Evolutionary conservation across 2,113 vertebrate genomes (phyloP), one percentile per base, ranked within the genome.

Genomic region (Arizona elegans): DNA sequence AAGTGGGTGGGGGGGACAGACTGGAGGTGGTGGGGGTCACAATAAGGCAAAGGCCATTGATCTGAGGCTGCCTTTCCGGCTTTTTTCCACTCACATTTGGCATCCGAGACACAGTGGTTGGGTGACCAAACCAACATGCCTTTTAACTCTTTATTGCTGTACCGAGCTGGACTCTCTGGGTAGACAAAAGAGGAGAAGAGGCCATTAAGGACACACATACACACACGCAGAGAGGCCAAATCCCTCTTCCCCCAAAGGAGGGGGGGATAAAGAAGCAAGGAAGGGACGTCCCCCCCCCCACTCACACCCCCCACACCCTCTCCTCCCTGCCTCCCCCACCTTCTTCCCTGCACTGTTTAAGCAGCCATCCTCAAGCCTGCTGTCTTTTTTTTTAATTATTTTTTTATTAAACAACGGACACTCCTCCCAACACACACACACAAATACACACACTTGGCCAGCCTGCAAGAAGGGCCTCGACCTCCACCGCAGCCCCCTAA

Each of bases 111-210:
- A 26, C 96, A 98, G 92, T 96, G 98, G 95, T 98, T 98, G 75
- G 98, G 99, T 15, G 98, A 98, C 99, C 98, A 99, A 47, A 99
- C 99, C 93, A 99, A 92, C 99, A 99, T 99, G 94, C 98, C 98
- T 96, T 98, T 98, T 95, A 98, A 97, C 93, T 99, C 98, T 95
- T 98, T 98, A 95, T 98, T 98, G 94, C 95, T 98, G 88, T 97
- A 98, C 81, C 98, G 98, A 0, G 97, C 95, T 0, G 97, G 97
- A 93, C 97, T 98, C 96, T 98, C 98, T 99, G 96, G 38, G 13
- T 38, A 11, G 15, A 26, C 50, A 70, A 54, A 91, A 91, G 89
- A 58, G 62, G 23, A 58, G 9, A 47, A 47, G 89, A 56, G 75
- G 55, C 54, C 12, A 33, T 29, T 10, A 43, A 47, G 1, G 1